Conservation (phyloP, 1,140 invertebrate genomes). For the Dysdera silvatica region DNA sequence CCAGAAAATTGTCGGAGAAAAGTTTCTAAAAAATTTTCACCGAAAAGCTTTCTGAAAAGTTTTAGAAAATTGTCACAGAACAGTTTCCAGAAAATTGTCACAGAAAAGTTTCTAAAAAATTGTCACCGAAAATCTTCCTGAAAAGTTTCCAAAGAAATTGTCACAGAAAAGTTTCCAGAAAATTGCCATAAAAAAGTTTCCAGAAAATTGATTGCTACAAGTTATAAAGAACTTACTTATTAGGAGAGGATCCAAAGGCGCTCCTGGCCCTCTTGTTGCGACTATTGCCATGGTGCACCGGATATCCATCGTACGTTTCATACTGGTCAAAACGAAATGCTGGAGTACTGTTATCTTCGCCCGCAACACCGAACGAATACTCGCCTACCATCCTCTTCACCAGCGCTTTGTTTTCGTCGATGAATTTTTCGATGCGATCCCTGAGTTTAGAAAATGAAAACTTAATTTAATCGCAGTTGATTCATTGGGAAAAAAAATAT, state of each 20-base stretch:
- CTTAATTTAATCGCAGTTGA: neutral
- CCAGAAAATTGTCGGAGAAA: too few species aligned
- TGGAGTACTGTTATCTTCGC: conserved; percentile 21
- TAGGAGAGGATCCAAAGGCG: conserved; percentile 21
- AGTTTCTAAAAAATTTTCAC: neutral
- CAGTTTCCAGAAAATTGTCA: too few species aligned
- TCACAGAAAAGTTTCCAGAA: neutral
- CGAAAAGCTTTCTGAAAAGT: too few species aligned
- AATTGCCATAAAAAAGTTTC: neutral
- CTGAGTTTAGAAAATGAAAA: conserved; percentile 49
- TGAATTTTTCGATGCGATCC: conserved; percentile 78
- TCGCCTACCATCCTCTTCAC: conserved; percentile 74
- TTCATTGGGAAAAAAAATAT: neutral
- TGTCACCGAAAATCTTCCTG: too few species aligned
- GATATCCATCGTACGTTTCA: conserved; percentile 30
- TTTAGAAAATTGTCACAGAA: too few species aligned
- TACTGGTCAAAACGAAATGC: conserved; percentile 25
- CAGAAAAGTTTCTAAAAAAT: too few species aligned
- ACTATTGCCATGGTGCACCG: conserved; percentile 23
- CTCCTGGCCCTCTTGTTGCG: conserved; percentile 28
- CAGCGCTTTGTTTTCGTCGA: conserved; percentile 85
- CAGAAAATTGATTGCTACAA: neutral
- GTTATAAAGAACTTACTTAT: conserved; percentile 23
- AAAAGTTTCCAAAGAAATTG: neutral
- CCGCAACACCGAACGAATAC: conserved; percentile 27